phyloP scores from a whole-genome alignment of 23 tunicate genomes.

The Trididemnum miniatum region DNA sequence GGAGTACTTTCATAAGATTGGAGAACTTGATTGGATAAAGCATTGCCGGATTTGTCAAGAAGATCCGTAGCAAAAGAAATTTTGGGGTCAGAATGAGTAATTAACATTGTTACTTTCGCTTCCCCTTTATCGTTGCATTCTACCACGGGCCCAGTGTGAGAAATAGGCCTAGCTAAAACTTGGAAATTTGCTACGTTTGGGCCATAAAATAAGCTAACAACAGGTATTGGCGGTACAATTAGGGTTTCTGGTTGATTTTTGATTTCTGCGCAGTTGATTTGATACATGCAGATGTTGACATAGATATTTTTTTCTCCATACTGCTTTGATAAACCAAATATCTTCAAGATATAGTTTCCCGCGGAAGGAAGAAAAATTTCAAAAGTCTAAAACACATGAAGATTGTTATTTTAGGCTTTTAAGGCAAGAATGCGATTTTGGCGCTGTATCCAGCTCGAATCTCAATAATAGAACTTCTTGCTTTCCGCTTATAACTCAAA shows the following conservation, averaged over 20 bases:
- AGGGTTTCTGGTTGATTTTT: not conserved
- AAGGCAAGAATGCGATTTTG: no score
- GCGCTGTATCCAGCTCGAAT: no score
- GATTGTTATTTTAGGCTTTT: no score
- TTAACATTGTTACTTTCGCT: conserved; percentile 43
- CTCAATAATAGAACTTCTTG: no score
- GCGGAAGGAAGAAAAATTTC: conserved; percentile 45
- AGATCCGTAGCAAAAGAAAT: conserved; percentile 28
- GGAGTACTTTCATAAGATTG: not conserved
- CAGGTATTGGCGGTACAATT: conserved; percentile 54
- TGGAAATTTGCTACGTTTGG: conserved; percentile 3
- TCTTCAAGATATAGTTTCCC: conserved; percentile 59
- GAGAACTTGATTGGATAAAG: conserved; percentile 10
- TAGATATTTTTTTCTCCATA: conserved; percentile 43
- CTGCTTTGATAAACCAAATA: conserved; percentile 56
- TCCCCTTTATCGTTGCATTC: conserved; percentile 61
- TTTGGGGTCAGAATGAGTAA: not conserved
- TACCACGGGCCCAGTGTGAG: conserved; percentile 57
- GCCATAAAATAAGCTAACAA: conserved; percentile 34
- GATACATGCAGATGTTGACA: conserved; percentile 60
- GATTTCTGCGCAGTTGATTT: conserved; percentile 30
- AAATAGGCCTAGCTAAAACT: conserved; percentile 9
- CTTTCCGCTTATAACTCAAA: no score
- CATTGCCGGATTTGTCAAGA: not conserved
- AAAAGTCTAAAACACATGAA: conserved; percentile 53